phyloP scores from a whole-genome alignment of 2,113 vertebrate genomes.

The Eira barbara region DNA sequence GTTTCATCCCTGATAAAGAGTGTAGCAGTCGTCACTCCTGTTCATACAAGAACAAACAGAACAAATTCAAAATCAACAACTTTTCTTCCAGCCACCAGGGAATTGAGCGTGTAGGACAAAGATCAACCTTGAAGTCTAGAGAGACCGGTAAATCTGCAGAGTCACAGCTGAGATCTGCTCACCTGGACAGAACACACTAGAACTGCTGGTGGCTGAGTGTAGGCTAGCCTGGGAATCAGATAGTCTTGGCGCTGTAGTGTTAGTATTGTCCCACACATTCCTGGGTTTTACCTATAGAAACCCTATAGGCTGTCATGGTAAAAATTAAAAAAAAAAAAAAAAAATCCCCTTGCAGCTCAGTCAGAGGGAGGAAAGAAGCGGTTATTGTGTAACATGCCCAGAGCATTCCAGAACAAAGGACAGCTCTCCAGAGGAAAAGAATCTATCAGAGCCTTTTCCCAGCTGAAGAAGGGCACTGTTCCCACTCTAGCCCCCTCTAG shows the following conservation, averaged over 20 bases:
- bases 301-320: neutral
- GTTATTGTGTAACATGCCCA: neutral
- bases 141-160: neutral
- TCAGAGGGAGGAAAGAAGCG: neutral
- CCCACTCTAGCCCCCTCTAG: neutral
- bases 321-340: neutral
- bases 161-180: neutral
- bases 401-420: neutral
- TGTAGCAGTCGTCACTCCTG: neutral
- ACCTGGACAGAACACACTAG: neutral
- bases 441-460: neutral
- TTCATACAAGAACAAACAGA: neutral
- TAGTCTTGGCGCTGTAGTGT: neutral
- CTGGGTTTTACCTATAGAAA: neutral
- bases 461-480: neutral
- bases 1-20: neutral
- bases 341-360: neutral
- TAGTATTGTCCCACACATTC: too few relatives aligned
- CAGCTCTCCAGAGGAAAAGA: neutral
- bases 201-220: neutral
- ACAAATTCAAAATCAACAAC: neutral
- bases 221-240: neutral
- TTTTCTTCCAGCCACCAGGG: neutral
- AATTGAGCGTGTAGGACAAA: neutral
- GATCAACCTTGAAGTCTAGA: neutral